phyloP scores from a whole-genome alignment of 2,888 invertebrate genomes.

The Ophioninae sp. region DNA sequence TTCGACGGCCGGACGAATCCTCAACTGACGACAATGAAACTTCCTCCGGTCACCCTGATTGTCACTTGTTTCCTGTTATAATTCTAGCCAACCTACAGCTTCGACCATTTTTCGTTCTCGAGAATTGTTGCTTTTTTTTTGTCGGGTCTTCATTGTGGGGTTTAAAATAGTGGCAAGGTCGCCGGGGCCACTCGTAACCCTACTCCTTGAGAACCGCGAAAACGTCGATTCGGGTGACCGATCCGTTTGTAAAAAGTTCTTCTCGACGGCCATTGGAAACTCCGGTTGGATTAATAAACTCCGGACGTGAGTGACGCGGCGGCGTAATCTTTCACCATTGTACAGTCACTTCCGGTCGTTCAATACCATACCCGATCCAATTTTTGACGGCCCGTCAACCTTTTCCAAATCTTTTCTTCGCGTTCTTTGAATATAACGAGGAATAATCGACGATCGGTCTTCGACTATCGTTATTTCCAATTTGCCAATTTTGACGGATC shows the following conservation, averaged over 20 bases:
- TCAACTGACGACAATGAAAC: conserved; percentile 71
- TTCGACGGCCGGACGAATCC: conserved; percentile 64
- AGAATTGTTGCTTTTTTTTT: conserved; percentile 49
- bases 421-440: not conserved
- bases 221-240: conserved; percentile 68
- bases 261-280: conserved; percentile 14
- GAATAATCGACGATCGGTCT: conserved; percentile 19
- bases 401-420: conserved; percentile 8
- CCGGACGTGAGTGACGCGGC: not conserved
- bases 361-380: not conserved
- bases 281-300: not conserved
- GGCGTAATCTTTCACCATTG: conserved; percentile 31
- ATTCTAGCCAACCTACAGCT: conserved; percentile 57
- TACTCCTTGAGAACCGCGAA: conserved; percentile 79
- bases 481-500: conserved; percentile 18
- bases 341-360: conserved; percentile 56
- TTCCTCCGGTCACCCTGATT: conserved; percentile 72
- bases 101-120: conserved; percentile 30
- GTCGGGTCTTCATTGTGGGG: conserved; percentile 72
- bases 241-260: conserved; percentile 37
- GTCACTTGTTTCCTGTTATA: conserved; percentile 78
- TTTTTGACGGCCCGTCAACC: not conserved
- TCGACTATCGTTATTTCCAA: conserved; percentile 29
- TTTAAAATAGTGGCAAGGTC: conserved; percentile 68
- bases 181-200: conserved; percentile 74